These are phyloP conservation scores for Sakesphorus luctuosus DNA, from an alignment of 2,113 vertebrate genomes.

Conservation along the genomic window DNA sequence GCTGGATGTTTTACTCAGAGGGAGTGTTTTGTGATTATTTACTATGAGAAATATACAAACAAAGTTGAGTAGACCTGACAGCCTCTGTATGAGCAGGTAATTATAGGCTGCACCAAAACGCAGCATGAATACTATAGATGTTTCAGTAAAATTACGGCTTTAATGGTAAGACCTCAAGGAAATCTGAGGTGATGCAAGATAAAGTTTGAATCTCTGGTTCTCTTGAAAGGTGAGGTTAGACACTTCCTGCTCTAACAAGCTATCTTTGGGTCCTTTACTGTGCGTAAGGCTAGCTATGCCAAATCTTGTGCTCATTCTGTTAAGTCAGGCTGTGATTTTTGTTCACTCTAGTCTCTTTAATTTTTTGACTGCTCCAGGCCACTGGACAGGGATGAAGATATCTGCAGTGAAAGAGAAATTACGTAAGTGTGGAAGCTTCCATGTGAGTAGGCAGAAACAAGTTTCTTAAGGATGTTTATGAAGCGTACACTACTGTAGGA, in stretches of 20 bases:
- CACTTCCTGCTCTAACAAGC: background rate
- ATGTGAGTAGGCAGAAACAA: background rate
- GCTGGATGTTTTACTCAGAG: background rate
- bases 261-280: background rate
- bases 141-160: background rate
- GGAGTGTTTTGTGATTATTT: background rate
- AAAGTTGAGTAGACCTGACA: background rate
- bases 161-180: background rate
- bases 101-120: background rate
- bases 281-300: background rate
- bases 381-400: background rate
- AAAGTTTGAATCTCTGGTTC: background rate
- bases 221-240: background rate
- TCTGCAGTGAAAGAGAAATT: background rate
- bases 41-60: background rate
- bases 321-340: background rate
- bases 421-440: background rate
- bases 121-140: fast-evolving
- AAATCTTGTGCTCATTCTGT: background rate
- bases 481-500: background rate
- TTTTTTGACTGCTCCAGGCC: background rate
- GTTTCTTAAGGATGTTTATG: background rate
- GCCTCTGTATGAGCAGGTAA: background rate
- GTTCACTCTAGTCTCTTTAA: background rate
- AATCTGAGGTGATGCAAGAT: background rate